Evolutionary conservation across 2,113 vertebrate species (phyloP).

Genomic region (Panthera uncia): DNA sequence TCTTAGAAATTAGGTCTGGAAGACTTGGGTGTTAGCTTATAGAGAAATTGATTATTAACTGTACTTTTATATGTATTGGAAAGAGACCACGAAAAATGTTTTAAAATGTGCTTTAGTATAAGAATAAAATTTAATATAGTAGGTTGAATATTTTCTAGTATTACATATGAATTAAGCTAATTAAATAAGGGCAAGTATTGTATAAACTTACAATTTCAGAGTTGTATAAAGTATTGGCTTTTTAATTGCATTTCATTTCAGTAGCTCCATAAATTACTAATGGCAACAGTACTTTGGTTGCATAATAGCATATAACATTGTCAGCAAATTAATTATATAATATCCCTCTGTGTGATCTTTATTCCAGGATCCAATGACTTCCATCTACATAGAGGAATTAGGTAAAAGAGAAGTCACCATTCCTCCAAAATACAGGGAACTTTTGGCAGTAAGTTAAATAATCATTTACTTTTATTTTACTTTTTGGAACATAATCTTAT

Average conservation of each 20-base stretch:
- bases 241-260: neutral
- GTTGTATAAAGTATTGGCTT: neutral
- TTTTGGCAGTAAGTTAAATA: slow-evolving; percentile 83
- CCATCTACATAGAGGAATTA: slow-evolving; percentile 83
- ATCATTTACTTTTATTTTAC: neutral
- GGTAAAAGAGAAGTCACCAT: slow-evolving; percentile 85
- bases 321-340: neutral
- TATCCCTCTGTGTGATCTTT: slow-evolving; percentile 15
- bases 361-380: slow-evolving; percentile 82
- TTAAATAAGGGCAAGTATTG: neutral
- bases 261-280: neutral
- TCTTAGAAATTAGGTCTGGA: neutral
- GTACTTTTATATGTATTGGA: neutral
- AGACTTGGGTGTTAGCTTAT: neutral
- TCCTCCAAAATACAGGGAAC: slow-evolving; percentile 85
- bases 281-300: neutral
- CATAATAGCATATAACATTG: neutral
- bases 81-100: slow-evolving; percentile 23
- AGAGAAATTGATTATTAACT: neutral
- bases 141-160: slow-evolving; percentile 21
- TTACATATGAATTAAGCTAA: neutral
- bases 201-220: neutral
- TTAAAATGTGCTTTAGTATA: neutral
- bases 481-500: slow-evolving; percentile 6
- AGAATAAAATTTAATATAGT: neutral